Base-by-base conservation (phyloP, 2,113 vertebrate species). In the Polypterus senegalus region DNA sequence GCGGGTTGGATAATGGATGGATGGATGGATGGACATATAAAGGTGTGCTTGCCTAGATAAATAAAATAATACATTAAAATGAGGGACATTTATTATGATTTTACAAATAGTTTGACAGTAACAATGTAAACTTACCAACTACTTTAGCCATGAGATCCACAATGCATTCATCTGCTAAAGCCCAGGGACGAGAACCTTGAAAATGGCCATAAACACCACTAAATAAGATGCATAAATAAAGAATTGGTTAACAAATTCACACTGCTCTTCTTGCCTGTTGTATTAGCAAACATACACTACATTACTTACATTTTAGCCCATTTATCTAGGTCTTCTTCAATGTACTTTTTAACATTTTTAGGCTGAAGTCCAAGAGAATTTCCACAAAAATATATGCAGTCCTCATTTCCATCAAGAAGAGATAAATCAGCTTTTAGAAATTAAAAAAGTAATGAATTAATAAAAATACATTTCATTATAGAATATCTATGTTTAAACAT, bases 301-400 rank as follows among this genome's bases (percentile, higher is more conserved):
- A 5, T 61, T 74, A 78, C 89, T 65, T 76, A 97, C 94, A 46
- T 87, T 77, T 77, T 89, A 71, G 90, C 91, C 96, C 94, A 98
- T 59, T 90, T 97, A 55, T 97, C 87, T 69, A 99, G 71, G 61
- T 97, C 92, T 73, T 96, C 93, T 9, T 93, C 84, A 57, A 97
- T 66, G 66, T 92, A 96, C 43, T 71, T 75, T 71, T 82, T 85
- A 7, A 88, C 81, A 65, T 67, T 83, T 69, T 76, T 91, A n/a
- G 94, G 93, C 75, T 92, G 92, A 43, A 99, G 87, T 0, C 96
- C 94, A 2, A 96, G 78, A 3, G 94, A 98, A 80, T 97, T 93
- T 49, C 94, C 96, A 47, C 58, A 70, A 0, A 99, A 83, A 71
- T 99, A 99, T 48, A 96, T 48, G 2, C 91, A 86, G 0, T 86